Percentiles rank a stretch among this genome's conserved stretches.
Evolutionary conservation across 2,113 vertebrate genomes (phyloP).

Genomic region (Cynopterus brachyotis): DNA sequence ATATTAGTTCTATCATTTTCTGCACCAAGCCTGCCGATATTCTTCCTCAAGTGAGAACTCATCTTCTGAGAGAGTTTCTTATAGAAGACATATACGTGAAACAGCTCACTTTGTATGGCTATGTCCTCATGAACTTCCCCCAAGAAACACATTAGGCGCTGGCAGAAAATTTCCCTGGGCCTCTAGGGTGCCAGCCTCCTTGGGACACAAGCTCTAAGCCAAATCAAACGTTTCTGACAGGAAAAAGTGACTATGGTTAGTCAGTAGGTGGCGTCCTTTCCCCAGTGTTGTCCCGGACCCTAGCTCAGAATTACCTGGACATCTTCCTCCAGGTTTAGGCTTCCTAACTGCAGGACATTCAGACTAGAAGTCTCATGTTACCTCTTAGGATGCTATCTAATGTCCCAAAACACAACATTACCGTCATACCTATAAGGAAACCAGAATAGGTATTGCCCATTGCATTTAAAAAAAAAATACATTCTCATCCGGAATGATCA

Average conservation of each 20-base stretch:
- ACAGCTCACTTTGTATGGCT: not conserved
- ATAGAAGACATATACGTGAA: not conserved
- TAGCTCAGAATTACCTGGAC: not conserved
- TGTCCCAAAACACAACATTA: not conserved
- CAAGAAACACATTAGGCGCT: not conserved
- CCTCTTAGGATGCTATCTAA: not conserved
- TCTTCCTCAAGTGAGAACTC: not conserved
- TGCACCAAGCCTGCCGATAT: not conserved
- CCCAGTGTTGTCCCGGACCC: not conserved
- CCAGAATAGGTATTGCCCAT: not conserved
- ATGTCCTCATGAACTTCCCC: not conserved
- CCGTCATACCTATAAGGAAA: not conserved
- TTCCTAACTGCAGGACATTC: not conserved
- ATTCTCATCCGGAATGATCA: not conserved
- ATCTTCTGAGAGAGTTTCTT: not conserved
- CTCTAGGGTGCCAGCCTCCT: not conserved
- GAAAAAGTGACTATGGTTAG: not conserved
- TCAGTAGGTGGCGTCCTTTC: slow-evolving; percentile 65
- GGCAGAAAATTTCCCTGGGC: not conserved
- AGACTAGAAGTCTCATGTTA: not conserved
- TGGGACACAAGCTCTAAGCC: not conserved
- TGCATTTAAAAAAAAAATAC: not conserved
- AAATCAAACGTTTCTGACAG: not conserved
- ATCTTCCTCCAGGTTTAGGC: not conserved
- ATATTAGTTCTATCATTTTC: not conserved